A percentile compares a stretch with the other conserved stretches of the same genome.
phyloP scores from a whole-genome alignment of 2,888 invertebrate genomes.

The Dryomyza anilis region DNA sequence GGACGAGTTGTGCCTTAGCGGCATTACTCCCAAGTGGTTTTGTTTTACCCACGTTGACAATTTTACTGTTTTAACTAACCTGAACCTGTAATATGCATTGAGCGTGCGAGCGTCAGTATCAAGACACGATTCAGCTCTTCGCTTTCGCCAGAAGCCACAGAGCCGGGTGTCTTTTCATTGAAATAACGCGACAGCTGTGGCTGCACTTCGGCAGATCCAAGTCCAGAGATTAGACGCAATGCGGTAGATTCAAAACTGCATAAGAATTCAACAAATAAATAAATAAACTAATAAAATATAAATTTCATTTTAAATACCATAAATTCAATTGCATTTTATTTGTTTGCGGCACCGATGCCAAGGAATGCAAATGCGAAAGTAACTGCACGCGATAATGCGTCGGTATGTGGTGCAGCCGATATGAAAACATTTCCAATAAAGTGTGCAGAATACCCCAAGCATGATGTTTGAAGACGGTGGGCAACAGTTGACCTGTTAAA shows the following conservation, averaged over 20 bases:
- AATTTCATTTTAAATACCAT: conserved; percentile 69
- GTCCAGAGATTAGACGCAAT: conserved; percentile 80
- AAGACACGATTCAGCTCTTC: conserved; percentile 93
- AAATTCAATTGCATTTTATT: conserved; percentile 94
- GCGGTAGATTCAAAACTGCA: conserved; percentile 84
- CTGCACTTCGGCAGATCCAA: conserved; percentile 94
- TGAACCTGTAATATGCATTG: conserved; percentile 91
- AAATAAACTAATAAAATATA: background rate
- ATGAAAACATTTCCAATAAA: conserved; percentile 94
- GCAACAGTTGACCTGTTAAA: conserved; percentile 77
- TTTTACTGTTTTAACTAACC: conserved; percentile 54
- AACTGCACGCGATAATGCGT: conserved; percentile 94
- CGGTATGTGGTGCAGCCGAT: conserved; percentile 94
- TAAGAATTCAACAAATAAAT: background rate
- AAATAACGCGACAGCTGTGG: conserved; percentile 89
- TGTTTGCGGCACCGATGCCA: conserved; percentile 90
- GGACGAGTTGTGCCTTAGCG: too few species aligned
- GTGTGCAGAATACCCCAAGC: conserved; percentile 97
- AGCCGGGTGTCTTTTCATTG: conserved; percentile 78
- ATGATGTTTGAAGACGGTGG: conserved; percentile 88
- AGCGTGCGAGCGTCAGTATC: conserved; percentile 90
- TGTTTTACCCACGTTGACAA: too few species aligned
- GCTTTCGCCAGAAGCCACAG: conserved; percentile 87
- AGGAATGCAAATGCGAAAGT: conserved; percentile 86
- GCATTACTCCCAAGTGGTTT: too few species aligned